Evolutionary conservation across 1,140 invertebrate species (phyloP).

Genomic region (Elysia chlorotica): DNA sequence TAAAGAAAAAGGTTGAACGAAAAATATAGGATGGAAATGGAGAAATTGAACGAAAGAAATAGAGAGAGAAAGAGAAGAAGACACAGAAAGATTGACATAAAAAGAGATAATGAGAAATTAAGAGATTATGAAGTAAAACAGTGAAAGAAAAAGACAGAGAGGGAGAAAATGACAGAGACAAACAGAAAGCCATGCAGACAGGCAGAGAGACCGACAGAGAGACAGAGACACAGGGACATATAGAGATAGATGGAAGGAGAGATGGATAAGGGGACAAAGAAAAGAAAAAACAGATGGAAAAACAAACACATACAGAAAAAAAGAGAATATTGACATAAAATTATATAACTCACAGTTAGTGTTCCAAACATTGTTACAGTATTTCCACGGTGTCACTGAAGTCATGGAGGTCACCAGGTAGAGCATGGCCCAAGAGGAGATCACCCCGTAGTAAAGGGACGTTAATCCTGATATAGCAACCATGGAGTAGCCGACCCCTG

Average conservation of each 20-base stretch:
- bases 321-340: not conserved
- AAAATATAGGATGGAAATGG: too few relatives aligned
- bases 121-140: not conserved
- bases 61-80: not conserved
- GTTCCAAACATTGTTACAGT: slow-evolving; percentile 55
- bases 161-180: not conserved
- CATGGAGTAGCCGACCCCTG: slow-evolving; percentile 82
- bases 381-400: slow-evolving; percentile 51
- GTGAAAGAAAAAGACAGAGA: not conserved
- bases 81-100: not conserved
- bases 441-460: slow-evolving; percentile 64
- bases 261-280: not conserved
- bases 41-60: too few relatives aligned
- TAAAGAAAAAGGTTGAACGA: too few relatives aligned
- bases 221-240: not conserved
- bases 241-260: not conserved
- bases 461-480: slow-evolving; percentile 64
- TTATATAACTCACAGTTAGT: slow-evolving; percentile 41
- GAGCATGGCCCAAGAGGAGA: slow-evolving; percentile 64
- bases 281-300: too few relatives aligned
- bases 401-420: slow-evolving; percentile 60
- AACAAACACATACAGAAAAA: not conserved
- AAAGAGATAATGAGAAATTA: not conserved
- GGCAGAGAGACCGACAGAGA: not conserved
- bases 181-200: not conserved